A percentile compares a stretch with the other conserved stretches of the same genome.
Evolutionary conservation across 2,797 vertebrate species (phyloP).

Genomic region (Varecia variegata): DNA sequence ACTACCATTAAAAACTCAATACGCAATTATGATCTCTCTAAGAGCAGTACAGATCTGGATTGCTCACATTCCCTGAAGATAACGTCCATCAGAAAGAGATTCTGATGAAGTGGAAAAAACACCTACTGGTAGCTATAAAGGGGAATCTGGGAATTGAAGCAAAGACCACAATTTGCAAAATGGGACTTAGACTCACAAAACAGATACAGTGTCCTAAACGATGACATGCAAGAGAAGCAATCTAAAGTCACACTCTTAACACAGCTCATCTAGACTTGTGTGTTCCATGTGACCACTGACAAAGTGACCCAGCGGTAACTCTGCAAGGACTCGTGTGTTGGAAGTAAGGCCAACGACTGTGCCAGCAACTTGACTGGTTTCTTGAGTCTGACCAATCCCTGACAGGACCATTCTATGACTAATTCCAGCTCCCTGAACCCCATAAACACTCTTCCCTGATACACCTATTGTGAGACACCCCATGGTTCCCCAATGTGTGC

Average conservation of each 20-base stretch:
- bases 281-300: neutral
- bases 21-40: neutral
- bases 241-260: neutral
- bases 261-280: neutral
- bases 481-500: neutral
- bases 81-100: neutral
- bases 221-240: neutral
- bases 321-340: neutral
- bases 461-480: neutral
- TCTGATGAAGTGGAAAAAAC: neutral
- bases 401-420: neutral
- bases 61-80: neutral
- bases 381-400: neutral
- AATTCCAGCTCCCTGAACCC: neutral
- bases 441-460: neutral
- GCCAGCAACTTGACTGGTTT: neutral
- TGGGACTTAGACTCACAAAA: neutral
- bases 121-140: neutral
- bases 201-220: neutral
- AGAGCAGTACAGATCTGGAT: neutral
- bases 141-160: neutral
- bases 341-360: neutral
- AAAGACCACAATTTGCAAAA: neutral
- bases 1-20: neutral
- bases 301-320: neutral